These are phyloP conservation scores for Venustaconcha ellipsiformis DNA, from an alignment of 1,140 invertebrate genomes.

Conservation along the genomic window DNA sequence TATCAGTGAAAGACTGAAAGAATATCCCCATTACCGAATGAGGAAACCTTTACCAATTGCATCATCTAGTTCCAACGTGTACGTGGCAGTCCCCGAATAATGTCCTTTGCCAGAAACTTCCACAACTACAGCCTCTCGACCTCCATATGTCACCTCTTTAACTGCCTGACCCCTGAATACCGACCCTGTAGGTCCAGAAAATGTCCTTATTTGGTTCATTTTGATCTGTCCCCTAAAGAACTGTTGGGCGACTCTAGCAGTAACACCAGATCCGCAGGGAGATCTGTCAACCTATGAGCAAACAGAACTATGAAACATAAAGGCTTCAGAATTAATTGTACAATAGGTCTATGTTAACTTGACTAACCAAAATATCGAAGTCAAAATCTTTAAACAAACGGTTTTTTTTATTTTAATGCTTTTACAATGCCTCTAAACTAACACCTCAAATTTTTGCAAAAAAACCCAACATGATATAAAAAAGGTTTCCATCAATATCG, in stretches of 20 bases:
- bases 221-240: constrained; percentile 45
- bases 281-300: constrained; percentile 62
- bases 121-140: constrained; percentile 49
- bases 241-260: constrained; percentile 63
- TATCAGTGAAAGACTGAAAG: no score
- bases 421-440: neutral
- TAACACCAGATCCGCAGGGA: constrained; percentile 63
- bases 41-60: constrained; percentile 47
- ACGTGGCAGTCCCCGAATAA: constrained; percentile 53
- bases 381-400: neutral
- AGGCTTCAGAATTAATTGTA: neutral
- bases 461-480: no score
- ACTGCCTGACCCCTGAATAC: constrained; percentile 47
- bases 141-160: constrained; percentile 31
- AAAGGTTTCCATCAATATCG: no score
- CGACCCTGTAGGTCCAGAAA: constrained; percentile 48
- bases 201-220: constrained; percentile 48
- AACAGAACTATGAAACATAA: neutral
- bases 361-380: neutral
- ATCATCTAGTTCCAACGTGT: constrained; percentile 57
- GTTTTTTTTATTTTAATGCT: no score
- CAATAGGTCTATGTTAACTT: neutral
- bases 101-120: constrained; percentile 61
- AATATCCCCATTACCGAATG: no score
- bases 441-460: no score